Base-by-base conservation (phyloP, 2,888 invertebrate genomes). In the Conistra vaccinii region DNA sequence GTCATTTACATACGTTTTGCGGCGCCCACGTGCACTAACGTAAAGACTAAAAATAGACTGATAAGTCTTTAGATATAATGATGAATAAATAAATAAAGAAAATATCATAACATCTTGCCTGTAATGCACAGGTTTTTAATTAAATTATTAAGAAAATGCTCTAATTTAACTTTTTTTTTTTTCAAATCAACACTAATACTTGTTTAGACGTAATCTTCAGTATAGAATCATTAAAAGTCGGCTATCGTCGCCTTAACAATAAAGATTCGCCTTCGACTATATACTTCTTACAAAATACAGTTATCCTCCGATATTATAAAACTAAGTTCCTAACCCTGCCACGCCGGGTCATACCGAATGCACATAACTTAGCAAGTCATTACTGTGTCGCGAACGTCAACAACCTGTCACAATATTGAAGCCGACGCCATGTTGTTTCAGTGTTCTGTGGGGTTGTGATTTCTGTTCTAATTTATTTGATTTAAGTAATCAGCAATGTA, bases 341-440 rank as follows among this genome's bases (percentile, higher is more conserved):
- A 10, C 7, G 3, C 23, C 20, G 26, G 63, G 62, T 68, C 58
- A 83, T 80, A 69, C 3, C 0, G 32, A 39, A 80, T 80, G 83
- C 83, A 65, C 80, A 81, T 85, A 82, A 81, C 63, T 82, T 69
- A 69, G 35, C 68, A 76, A 66, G 61, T 81, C 69, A 82, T 81
- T 76, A 82, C n/a, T 3, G 3, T 12, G 53, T 32, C 76, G 29
- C 62, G 2, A 55, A 80, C 53, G 70, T 66, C 72, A 76, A 72
- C 85, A 72, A 35, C 1, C 55, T 81, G 85, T 72, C 71, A 76
- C 42, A 66, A 72, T 69, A 85, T 67, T 60, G 45, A 45, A 20
- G 17, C 12, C 3, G 66, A 5, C 58, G 60, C 58, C 63, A 72
- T 78, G 42, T 80, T 84, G 32, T 14, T 61, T 55, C 48, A 65